Conservation (phyloP, 1,140 invertebrate genomes). For the Tribolium castaneum region DNA sequence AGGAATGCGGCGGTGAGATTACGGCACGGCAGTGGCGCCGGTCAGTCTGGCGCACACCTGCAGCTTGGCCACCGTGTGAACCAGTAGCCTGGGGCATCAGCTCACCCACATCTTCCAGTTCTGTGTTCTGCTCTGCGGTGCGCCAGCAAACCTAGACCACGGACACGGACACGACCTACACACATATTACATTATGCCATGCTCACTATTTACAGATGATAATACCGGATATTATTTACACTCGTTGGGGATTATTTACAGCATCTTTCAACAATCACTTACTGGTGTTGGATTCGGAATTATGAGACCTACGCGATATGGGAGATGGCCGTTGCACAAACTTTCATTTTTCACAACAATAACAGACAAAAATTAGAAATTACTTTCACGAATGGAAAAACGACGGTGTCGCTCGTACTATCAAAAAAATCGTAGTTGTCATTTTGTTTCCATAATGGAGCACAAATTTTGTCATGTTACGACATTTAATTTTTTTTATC, state of each 20-base stretch:
- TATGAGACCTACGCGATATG: no score
- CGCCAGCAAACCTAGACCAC: not conserved
- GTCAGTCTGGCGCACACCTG: conserved; percentile 53
- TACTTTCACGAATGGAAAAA: no score
- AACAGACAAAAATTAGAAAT: no score
- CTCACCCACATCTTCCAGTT: conserved; percentile 46
- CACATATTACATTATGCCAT: conserved; percentile 6
- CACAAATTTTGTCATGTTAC: no score
- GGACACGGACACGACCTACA: conserved; percentile 23
- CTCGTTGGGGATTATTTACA: not conserved
- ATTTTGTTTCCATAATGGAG: no score
- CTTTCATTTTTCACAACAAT: no score
- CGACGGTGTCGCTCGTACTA: no score
- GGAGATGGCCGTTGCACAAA: no score
- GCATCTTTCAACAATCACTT: not conserved
- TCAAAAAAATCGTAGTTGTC: no score
- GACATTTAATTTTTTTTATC: no score
- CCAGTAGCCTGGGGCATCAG: conserved; percentile 47
- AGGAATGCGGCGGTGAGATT: conserved; percentile 53
- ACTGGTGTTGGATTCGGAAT: not conserved
- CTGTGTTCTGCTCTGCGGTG: not conserved
- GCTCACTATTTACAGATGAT: not conserved
- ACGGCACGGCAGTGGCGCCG: conserved; percentile 46
- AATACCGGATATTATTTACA: not conserved
- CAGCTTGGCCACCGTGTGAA: conserved; percentile 53